Conservation (phyloP, 1,140 invertebrate genomes). For the Nasonia giraulti region DNA sequence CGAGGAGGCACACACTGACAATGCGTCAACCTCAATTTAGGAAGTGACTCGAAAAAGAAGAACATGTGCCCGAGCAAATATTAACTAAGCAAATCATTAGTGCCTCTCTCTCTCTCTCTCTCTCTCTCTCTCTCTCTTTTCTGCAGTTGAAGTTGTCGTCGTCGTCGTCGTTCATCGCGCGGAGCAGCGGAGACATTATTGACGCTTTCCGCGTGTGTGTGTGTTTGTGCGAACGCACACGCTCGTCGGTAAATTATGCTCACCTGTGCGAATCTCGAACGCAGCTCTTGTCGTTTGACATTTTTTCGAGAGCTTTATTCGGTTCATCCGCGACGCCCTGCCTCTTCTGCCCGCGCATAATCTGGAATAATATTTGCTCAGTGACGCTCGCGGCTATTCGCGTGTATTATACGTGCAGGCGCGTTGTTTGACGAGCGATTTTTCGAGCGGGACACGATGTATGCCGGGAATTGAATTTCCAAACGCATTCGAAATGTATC, state of each 20-base stretch:
- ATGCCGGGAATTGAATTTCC: too few species aligned
- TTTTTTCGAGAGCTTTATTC: background rate
- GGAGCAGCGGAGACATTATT: background rate
- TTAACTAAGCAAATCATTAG: constrained; percentile 70
- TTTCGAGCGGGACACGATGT: background rate
- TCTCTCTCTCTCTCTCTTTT: background rate
- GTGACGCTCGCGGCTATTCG: background rate
- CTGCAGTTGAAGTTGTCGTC: background rate
- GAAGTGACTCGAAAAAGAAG: constrained; percentile 66
- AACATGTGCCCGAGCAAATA: constrained; percentile 67
- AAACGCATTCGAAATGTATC: too few species aligned
- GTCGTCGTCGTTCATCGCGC: background rate
- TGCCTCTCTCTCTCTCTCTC: constrained; percentile 41
- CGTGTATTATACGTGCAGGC: too few species aligned
- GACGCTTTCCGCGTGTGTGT: background rate
- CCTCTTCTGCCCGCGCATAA: background rate
- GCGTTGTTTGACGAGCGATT: background rate
- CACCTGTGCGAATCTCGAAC: constrained; percentile 2
- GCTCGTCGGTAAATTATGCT: background rate
- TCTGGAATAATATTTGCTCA: constrained; percentile 1
- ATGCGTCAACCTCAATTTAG: constrained; percentile 73
- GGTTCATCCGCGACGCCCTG: too few species aligned
- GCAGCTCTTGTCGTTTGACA: constrained; percentile 2
- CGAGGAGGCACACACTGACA: constrained; percentile 65
- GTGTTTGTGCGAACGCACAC: background rate